Evolutionary conservation across 2,888 invertebrate genomes (phyloP), one percentile per base, ranked within the genome.

Genomic region (Lasius platythorax): DNA sequence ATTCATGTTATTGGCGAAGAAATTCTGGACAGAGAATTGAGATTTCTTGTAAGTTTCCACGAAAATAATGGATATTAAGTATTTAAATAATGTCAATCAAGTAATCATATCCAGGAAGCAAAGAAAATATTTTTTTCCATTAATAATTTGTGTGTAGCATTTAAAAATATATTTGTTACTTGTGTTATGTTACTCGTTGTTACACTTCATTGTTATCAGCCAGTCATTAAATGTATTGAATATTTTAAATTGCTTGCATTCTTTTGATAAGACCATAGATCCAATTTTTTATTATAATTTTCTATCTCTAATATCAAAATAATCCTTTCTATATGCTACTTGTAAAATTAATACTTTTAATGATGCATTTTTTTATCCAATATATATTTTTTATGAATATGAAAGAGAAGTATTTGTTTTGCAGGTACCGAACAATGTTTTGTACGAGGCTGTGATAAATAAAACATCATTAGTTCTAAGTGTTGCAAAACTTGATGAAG

Each of bases 1-100:
- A 95, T 97, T 33, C 96, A 97, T 92, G 96, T 96, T 0, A 95
- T 97, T 28, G 96, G 96, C 37, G 92, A 94, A 15, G 93, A 94
- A 74, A 91, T 95, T 76, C 93, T 97, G 66, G 94, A 95, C 3
- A 94, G 95, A 78, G 96, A 96, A 92, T 91, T 95, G 82, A 95
- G 96, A 92, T 95, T 96, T 90, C 95, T 95, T 73, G 96, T 96
- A 93, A 95, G 94, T 40, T 28, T 61, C 4, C 43, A 37, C 46
- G 40, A 68, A 67, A n/a, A 12, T 18, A 12, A 30, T 5, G 12
- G 23, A 40, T 0, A 33, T n/a, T 37, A 33, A 72, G 12, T 12
- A 11, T 37, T 12, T n/a, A n/a, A 53, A 53, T n/a, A 53, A 53
- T 18, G 6, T 28, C 2, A 53, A 9, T 3, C 18, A 37, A n/a